Evolutionary conservation across 2,113 vertebrate genomes (phyloP).

Genomic region (Lepus europaeus): DNA sequence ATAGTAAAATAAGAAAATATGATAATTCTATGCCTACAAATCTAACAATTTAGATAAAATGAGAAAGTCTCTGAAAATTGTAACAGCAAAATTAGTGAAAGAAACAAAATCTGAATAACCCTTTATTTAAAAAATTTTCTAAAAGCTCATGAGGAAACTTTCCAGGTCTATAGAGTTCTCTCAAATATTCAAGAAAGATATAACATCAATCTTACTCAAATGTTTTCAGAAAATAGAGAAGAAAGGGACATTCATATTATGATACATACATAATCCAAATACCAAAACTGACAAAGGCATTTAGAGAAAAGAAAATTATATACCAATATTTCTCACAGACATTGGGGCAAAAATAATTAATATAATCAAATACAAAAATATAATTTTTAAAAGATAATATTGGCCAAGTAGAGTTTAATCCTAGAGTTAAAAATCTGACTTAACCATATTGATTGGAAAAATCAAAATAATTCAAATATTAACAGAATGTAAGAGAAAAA

Average conservation of each 20-base stretch:
- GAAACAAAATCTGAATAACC: constrained; percentile 11
- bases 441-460: constrained; percentile 1
- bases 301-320: not conserved
- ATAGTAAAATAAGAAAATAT: constrained; percentile 9
- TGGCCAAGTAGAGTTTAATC: constrained; percentile 18
- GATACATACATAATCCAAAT: not conserved
- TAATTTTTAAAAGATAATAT: not conserved
- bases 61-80: not conserved
- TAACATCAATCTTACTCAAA: not conserved
- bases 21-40: not conserved
- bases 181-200: constrained; percentile 41
- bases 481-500: not conserved
- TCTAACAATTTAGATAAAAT: constrained; percentile 19
- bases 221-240: constrained; percentile 35
- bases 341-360: constrained; percentile 8
- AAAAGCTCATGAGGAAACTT: not conserved
- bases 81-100: constrained; percentile 24
- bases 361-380: constrained; percentile 36
- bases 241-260: constrained; percentile 3
- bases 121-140: not conserved
- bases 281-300: not conserved
- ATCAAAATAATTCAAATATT: constrained; percentile 19
- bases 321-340: not conserved
- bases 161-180: not conserved
- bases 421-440: not conserved